Conservation (phyloP, 2,888 invertebrate species). For the Proisotoma minuta region DNA sequence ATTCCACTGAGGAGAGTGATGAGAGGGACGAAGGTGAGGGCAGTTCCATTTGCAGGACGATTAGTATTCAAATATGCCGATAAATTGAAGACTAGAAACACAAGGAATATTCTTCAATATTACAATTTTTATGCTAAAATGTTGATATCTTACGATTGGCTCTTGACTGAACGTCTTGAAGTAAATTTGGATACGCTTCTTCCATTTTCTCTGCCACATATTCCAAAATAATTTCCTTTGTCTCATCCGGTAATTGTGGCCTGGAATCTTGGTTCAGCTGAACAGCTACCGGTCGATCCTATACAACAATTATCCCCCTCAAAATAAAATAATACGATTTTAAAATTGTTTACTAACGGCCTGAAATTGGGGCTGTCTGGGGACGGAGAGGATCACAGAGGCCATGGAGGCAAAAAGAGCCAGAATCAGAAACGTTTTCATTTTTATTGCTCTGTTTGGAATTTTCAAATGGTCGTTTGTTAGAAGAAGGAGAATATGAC, state of each 20-base stretch:
- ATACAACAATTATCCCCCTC: not conserved
- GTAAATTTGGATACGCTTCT: not conserved
- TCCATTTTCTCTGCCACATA: conserved; percentile 8
- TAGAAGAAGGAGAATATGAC: too few species aligned
- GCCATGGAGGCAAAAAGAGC: conserved; percentile 19
- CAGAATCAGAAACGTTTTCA: conserved; percentile 15
- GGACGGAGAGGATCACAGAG: conserved; percentile 23
- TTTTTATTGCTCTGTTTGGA: conserved; percentile 11
- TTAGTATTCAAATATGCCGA: not conserved
- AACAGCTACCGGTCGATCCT: not conserved
- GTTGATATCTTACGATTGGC: not conserved
- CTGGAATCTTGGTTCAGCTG: too few species aligned
- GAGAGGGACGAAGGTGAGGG: not conserved
- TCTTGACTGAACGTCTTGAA: conserved; percentile 1
- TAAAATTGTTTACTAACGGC: not conserved
- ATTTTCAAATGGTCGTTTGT: too few species aligned
- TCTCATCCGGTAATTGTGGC: not conserved
- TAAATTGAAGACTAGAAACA: not conserved
- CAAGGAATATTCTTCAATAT: not conserved
- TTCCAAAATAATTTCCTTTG: conserved; percentile 3
- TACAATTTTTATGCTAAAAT: not conserved
- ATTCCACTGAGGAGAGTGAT: not conserved
- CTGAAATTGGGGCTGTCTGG: conserved; percentile 7
- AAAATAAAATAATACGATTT: not conserved
- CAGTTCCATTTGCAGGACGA: not conserved